Evolutionary conservation across 1,140 invertebrate species (phyloP), one percentile per base, ranked within the genome.

Genomic region (Bombus waltoni): DNA sequence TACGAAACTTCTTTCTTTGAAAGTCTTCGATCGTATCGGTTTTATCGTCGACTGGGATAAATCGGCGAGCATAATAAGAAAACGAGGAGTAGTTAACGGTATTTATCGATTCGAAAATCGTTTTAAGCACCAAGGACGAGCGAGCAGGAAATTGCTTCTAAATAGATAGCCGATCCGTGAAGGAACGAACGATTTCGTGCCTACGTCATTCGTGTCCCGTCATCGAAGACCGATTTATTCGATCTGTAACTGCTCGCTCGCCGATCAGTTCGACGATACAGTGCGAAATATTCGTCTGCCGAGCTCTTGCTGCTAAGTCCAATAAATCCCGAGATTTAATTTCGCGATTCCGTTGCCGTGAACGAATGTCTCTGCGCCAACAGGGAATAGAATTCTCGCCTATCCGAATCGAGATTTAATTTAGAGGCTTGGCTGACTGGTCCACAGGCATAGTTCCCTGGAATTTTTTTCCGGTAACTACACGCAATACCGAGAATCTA

Each of bases 321-420:
- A 44, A 57, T 79, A 79, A 71, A 79, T 83, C 47, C 35, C 11
- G 18, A 84, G 83, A 84, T 84, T 79, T 84, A 44, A 84, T 71
- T 84, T 72, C 78, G 53, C 68, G 76, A 84, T 84, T 79, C 32
- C 32, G 32, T 28, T 11, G 38, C 0, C 35, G 15, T 4, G 35
- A 62, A 59, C 68, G 47, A 85, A n/a, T 80, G 76, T 71, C 76
- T 25, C 62, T 0, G 62, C 35, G 9, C 80, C 18, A n/a, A 18
- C 32, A 2, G 44, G 57, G 75, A 75, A 78, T 83, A 75, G 75
- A 68, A 84, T 73, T 87, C 75, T 59, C 68, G 81, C 81, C 81
- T 83, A 83, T 78, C 85, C 85, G 66, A 65, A 83, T 66, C 73
- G 68, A 83, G 81, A 87, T 87, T 83, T 87, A 87, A 87, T 87